Evolutionary conservation across 2,113 vertebrate genomes (phyloP), one percentile per base, ranked within the genome.

Genomic region (Stegastes partitus): DNA sequence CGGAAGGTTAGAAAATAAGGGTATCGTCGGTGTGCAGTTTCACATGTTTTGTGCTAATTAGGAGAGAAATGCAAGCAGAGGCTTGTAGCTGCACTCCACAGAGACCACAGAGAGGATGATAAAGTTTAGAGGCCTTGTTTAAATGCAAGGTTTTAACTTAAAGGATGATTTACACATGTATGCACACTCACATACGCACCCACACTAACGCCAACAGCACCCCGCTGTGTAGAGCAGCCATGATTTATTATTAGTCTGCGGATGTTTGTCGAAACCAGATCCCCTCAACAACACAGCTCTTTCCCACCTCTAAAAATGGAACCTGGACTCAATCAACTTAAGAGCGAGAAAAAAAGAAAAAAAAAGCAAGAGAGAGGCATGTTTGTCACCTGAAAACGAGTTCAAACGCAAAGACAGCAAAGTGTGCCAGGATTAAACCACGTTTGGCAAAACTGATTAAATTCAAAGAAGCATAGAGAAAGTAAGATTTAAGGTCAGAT

Each of bases 171-270:
- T 65, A 62, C 16, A 2, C 39, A 15, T 0, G 11, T 64, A 31
- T 15, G 39, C 31, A 49, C 53, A 34, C 54, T 39, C 45, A 42
- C 25, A 26, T 26, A 21, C 26, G 37, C 39, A 25, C 63, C 16
- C 49, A 45, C 16, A 11, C 37, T 56, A 81, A 88, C 26, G 66
- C 68, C 81, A 64, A 11, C 79, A 79, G 68, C 64, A 34, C 42
- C 87, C 47, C 71, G 15, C 31, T 12, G 81, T 22, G 45, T 56
- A 19, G 31, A 74, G 59, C 66, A 12, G 69, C 76, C 57, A 50
- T 77, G 78, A 87, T 83, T 87, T 89, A 87, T 85, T 91, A 88
- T 87, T 89, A 84, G 81, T 85, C 59, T 5, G 4, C 5, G 66
- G 73, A 86, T 57, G 74, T 88, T 89, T 77, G 75, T 70, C 51